Base-by-base conservation (phyloP, 2,888 invertebrate genomes). In the Hypolimnas misippus region DNA sequence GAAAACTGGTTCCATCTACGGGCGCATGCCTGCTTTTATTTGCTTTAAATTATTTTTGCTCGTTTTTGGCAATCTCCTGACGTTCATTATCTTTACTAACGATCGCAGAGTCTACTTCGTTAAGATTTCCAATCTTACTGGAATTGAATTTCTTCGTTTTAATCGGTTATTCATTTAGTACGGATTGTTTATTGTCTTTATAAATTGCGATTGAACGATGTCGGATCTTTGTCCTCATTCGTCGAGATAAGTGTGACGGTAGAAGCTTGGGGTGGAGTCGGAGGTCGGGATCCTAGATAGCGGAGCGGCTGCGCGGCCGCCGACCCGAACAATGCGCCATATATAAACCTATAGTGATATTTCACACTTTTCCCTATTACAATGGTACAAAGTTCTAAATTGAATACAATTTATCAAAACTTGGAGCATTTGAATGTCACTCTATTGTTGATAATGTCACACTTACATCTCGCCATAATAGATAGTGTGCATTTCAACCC, bases 21-120 rank as follows among this genome's bases (percentile, higher is more conserved):
- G 76, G 79, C 84, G 84, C 87, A 83, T 78, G 86, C 82, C 78
- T 81, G 82, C 77, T 84, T 91, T 89, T 90, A 88, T 92, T 92
- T 91, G 88, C 82, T 90, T 89, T 90, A 84, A 82, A 83, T 77
- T 79, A 84, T 81, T 87, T 89, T 91, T 92, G 86, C 84, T 89
- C 83, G 79, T 88, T 85, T 92, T 91, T 88, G 86, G 88, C 89
- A 87, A 89, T 87, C 85, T 82, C 76, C 72, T 61, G 69, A 68
- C 74, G 78, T 76, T 85, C 82, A 89, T 89, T 91, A 91, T 90
- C 90, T 83, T 74, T 71, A 81, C 77, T 86, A 89, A 89, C 89
- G 87, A 90, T 92, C 90, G 80, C 71, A 70, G 77, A 73, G 76
- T 79, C 73, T 74, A 81, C 85, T 86, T 86, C 87, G 86, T 89